Evolutionary conservation across 2,888 invertebrate genomes (phyloP).

Genomic region (Epistrophella euchroma): DNA sequence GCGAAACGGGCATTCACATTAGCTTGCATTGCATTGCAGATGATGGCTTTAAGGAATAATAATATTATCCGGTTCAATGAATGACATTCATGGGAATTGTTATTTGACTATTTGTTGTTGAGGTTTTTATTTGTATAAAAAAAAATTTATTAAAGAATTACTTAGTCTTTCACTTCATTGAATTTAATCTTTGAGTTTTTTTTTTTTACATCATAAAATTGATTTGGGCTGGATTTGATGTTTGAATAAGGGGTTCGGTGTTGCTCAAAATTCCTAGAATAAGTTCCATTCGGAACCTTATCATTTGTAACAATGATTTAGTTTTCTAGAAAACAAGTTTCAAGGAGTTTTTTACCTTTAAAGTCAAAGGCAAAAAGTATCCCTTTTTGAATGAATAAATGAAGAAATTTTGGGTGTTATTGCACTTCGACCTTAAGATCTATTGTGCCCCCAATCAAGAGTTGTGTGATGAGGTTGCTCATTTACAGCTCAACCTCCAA

Average conservation of each 20-base stretch:
- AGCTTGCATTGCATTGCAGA: neutral
- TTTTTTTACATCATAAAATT: constrained; percentile 7
- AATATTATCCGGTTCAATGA: constrained; percentile 50
- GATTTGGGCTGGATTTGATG: constrained; percentile 40
- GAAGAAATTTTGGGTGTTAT: too few species aligned
- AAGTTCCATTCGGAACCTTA: too few species aligned
- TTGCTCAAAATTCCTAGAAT: neutral
- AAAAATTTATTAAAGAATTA: constrained; percentile 25
- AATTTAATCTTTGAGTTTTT: constrained; percentile 33
- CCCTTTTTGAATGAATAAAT: too few species aligned
- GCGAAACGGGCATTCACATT: constrained; percentile 57
- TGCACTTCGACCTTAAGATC: too few species aligned
- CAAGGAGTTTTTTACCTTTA: too few species aligned
- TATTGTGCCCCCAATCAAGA: too few species aligned
- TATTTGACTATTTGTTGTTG: constrained; percentile 37
- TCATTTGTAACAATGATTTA: too few species aligned
- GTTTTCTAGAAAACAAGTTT: too few species aligned
- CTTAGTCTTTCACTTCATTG: constrained; percentile 63
- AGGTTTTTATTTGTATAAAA: constrained; percentile 17
- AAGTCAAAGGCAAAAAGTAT: too few species aligned
- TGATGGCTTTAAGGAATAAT: constrained; percentile 39
- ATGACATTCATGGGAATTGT: constrained; percentile 66
- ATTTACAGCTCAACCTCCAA: too few species aligned
- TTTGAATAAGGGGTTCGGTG: too few species aligned
- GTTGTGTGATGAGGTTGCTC: too few species aligned